Evolutionary conservation across 2,113 vertebrate genomes (phyloP), one percentile per base, ranked within the genome.

Genomic region (Sula dactylatra): DNA sequence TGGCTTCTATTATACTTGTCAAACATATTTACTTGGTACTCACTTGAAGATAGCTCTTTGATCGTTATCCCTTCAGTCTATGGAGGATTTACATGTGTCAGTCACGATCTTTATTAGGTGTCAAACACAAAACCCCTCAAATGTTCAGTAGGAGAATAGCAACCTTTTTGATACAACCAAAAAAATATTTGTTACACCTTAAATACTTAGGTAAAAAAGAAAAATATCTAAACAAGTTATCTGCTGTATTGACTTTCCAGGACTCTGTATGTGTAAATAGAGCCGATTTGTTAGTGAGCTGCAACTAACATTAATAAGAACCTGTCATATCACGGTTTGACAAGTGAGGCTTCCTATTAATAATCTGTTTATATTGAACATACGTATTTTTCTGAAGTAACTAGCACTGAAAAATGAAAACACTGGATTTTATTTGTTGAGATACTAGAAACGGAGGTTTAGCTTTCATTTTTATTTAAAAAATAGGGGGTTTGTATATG

Each of bases 261-360:
- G 73, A 94, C 69, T 76, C 77, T 72, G 20, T 96, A 66, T 72
- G 27, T 97, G 94, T 96, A 95, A 96, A 96, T 94, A 97, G 89
- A 82, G 67, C 82, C 78, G 96, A 88, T 89, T 97, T 94, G 94
- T 92, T 97, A 93, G 90, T 84, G 44, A 96, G 72, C 90, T 93
- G 90, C 86, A 82, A 82, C 62, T 92, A 96, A 93, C 49, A 74
- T 47, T 56, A 93, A 17, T 83, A 84, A 90, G 67, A 94, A 90
- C 45, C 76, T 93, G 62, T 93, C 67, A 74, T 49, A 89, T 34
- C 62, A 82, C 77, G 78, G 74, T 92, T 92, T 80, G 88, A 94
- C 72, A 92, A 79, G 71, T 66, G 72, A 96, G 49, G 90, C 86
- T 96, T 93, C 86, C 82, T 95, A 83, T 70, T 91, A 95, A 82